phyloP scores from a whole-genome alignment of 2,888 invertebrate species.

The Watsonalla binaria region DNA sequence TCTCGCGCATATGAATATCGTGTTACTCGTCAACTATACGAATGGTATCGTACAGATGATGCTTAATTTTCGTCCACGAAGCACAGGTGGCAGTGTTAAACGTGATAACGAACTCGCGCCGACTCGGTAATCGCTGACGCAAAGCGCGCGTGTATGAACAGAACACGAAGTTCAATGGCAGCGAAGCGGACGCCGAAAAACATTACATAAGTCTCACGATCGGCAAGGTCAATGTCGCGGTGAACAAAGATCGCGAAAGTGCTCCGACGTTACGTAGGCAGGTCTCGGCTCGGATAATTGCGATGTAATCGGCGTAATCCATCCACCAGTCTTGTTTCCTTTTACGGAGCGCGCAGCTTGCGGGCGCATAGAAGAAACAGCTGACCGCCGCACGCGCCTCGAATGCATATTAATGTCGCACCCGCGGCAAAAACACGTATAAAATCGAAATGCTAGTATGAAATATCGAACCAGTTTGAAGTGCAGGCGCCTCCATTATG shows the following conservation, averaged over 20 bases:
- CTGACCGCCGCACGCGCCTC: constrained; percentile 74
- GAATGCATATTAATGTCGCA: constrained; percentile 70
- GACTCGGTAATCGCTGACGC: constrained; percentile 35
- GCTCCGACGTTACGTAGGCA: constrained; percentile 56
- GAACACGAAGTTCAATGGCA: constrained; percentile 52
- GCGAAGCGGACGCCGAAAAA: constrained; percentile 57
- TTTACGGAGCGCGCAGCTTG: constrained; percentile 74
- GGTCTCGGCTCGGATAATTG: constrained; percentile 63
- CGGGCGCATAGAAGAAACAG: constrained; percentile 72
- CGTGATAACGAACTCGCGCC: constrained; percentile 40
- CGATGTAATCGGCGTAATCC: constrained; percentile 76
- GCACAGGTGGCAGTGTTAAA: constrained; percentile 30
- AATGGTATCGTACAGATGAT: constrained; percentile 30
- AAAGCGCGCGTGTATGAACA: constrained; percentile 39
- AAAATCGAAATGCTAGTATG: constrained; percentile 64
- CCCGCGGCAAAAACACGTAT: constrained; percentile 59
- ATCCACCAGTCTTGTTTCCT: constrained; percentile 69
- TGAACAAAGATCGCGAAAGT: constrained; percentile 75
- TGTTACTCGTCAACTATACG: constrained; percentile 44
- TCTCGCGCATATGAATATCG: constrained; percentile 54
- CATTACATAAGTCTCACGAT: constrained; percentile 52
- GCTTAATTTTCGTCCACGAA: constrained; percentile 21
- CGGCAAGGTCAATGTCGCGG: constrained; percentile 69
- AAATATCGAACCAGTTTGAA: constrained; percentile 57
- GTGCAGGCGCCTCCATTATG: constrained; percentile 62